A percentile compares a stretch with the other conserved stretches of the same genome.
phyloP scores from a whole-genome alignment of 2,113 vertebrate species.

The Psettodes erumei region DNA sequence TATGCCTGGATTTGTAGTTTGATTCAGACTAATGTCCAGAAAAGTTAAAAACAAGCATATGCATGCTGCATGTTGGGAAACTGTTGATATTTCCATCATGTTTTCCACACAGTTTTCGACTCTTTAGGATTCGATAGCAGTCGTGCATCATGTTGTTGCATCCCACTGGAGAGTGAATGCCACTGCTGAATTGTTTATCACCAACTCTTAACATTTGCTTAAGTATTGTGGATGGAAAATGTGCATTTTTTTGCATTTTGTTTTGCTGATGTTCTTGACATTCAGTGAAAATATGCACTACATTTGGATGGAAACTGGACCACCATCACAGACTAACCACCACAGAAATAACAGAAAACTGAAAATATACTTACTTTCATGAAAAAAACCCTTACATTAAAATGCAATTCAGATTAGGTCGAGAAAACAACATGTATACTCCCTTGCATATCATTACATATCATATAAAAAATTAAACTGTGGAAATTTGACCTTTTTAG shows the following conservation, averaged over 20 bases:
- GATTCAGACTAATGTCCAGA: too few species aligned
- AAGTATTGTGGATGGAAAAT: too few species aligned
- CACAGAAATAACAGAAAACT: background rate
- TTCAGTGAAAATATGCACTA: too few species aligned
- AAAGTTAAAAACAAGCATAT: too few species aligned
- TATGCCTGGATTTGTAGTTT: too few species aligned
- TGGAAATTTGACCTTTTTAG: background rate
- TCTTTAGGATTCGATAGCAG: background rate
- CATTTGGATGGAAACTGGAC: background rate
- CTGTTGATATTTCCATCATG: background rate
- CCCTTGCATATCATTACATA: too few species aligned
- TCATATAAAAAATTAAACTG: background rate
- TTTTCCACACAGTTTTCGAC: background rate
- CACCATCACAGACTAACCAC: background rate
- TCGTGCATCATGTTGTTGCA: background rate
- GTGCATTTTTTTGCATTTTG: too few species aligned
- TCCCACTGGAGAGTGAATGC: background rate
- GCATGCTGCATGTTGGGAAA: background rate
- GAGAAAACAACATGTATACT: background rate
- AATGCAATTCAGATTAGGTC: background rate
- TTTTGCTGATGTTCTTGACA: too few species aligned
- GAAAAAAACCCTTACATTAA: background rate
- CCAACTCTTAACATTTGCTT: too few species aligned
- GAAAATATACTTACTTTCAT: background rate
- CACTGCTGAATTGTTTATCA: background rate